phyloP scores from a whole-genome alignment of 2,888 invertebrate genomes.

The Drosophila fulvimacula region DNA sequence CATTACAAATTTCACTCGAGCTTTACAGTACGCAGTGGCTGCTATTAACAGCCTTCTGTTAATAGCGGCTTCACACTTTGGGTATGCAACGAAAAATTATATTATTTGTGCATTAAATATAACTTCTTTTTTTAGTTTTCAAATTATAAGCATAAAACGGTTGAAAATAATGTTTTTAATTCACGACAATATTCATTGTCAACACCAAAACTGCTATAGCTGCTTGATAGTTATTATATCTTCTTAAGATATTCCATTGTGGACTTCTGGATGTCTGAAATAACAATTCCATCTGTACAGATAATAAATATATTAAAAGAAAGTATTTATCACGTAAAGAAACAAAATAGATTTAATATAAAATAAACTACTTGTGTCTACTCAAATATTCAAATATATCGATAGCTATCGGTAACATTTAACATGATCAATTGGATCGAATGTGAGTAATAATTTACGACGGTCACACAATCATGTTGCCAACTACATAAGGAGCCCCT shows the following conservation, averaged over 20 bases:
- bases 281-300: not conserved
- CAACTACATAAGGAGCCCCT: slow-evolving; percentile 5
- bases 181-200: not conserved
- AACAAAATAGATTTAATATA: no score
- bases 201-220: not conserved
- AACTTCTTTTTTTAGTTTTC: no score
- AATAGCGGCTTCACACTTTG: no score
- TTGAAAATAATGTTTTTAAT: not conserved
- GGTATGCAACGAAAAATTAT: no score
- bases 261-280: not conserved
- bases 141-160: no score
- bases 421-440: not conserved
- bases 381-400: not conserved
- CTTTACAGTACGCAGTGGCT: not conserved
- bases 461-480: slow-evolving; percentile 14
- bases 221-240: not conserved
- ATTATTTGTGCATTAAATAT: no score
- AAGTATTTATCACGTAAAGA: not conserved
- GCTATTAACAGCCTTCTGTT: not conserved
- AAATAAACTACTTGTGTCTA: not conserved
- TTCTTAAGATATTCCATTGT: not conserved
- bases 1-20: not conserved
- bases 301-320: not conserved
- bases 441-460: not conserved
- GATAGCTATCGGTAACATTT: slow-evolving; percentile 9